phyloP scores from a whole-genome alignment of 2,888 invertebrate species.

The Drosophila nr. fundita region DNA sequence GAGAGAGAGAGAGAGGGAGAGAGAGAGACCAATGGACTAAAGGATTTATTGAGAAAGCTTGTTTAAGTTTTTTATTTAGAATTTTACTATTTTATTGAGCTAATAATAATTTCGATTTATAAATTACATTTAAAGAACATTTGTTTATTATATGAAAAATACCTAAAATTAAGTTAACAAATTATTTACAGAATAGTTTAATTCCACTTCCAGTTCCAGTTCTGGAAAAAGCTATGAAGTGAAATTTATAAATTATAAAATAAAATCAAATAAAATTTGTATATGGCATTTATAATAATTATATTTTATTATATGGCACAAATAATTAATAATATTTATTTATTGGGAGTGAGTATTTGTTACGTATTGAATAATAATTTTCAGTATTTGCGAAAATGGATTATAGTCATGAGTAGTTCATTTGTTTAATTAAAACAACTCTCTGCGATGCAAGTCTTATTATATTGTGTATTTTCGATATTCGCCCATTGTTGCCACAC shows the following conservation, averaged over 20 bases:
- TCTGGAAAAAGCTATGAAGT: neutral
- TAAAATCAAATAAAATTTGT: neutral
- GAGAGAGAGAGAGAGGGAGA: neutral
- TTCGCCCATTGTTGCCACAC: slow-evolving; percentile 26
- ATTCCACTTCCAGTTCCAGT: neutral
- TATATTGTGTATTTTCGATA: slow-evolving; percentile 2
- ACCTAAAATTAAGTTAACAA: rapidly evolving
- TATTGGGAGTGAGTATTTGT: neutral
- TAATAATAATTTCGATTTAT: neutral
- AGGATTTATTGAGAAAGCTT: neutral
- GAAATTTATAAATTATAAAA: neutral
- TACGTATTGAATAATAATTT: neutral
- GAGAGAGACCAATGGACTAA: neutral
- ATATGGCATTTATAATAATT: too few species aligned
- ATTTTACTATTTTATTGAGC: neutral
- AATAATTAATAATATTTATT: neutral
- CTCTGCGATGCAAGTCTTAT: neutral
- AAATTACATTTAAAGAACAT: neutral
- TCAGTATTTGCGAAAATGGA: neutral
- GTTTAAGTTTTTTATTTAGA: neutral
- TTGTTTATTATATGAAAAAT: neutral
- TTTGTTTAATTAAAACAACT: neutral
- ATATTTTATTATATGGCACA: too few species aligned
- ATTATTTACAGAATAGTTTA: neutral
- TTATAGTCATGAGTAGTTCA: neutral